A percentile compares a stretch with the other conserved stretches of the same genome.
These are phyloP conservation scores for Thecophora atra DNA, from an alignment of 2,888 invertebrate species.

Conservation along the genomic window DNA sequence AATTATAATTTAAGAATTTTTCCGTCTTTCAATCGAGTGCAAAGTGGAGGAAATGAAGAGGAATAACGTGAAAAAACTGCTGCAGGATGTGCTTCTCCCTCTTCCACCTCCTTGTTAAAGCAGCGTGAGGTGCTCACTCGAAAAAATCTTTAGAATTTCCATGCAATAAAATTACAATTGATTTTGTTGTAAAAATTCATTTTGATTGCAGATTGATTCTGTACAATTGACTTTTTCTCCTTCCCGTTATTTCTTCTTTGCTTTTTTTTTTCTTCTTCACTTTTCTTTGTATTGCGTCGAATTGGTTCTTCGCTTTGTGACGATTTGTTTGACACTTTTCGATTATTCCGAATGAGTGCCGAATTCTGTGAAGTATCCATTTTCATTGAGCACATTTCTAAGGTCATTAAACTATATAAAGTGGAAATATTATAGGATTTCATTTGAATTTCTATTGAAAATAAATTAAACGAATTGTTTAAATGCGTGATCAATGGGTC, in stretches of 20 bases:
- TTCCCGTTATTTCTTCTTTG: not conserved
- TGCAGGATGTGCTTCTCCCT: no score
- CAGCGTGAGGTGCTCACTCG: not conserved
- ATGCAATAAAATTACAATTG: conserved; percentile 28
- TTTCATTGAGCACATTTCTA: no score
- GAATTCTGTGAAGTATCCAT: no score
- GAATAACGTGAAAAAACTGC: not conserved
- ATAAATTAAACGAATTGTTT: no score
- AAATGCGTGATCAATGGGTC: no score
- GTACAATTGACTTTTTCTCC: not conserved
- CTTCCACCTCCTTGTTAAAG: no score
- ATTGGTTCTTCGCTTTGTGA: not conserved
- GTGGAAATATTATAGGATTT: no score
- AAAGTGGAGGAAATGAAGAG: conserved; percentile 3
- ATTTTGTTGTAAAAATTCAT: conserved; percentile 25
- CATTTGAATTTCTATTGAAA: no score
- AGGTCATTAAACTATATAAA: no score
- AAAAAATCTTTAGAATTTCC: not conserved
- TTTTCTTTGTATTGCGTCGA: not conserved
- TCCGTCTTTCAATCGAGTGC: not conserved
- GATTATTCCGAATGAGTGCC: not conserved
- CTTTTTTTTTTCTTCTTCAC: no score
- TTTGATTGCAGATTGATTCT: conserved; percentile 20
- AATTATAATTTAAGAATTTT: not conserved
- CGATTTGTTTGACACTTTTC: not conserved